Evolutionary conservation across 1,140 invertebrate genomes (phyloP).

Genomic region (Habropoda laboriosa): DNA sequence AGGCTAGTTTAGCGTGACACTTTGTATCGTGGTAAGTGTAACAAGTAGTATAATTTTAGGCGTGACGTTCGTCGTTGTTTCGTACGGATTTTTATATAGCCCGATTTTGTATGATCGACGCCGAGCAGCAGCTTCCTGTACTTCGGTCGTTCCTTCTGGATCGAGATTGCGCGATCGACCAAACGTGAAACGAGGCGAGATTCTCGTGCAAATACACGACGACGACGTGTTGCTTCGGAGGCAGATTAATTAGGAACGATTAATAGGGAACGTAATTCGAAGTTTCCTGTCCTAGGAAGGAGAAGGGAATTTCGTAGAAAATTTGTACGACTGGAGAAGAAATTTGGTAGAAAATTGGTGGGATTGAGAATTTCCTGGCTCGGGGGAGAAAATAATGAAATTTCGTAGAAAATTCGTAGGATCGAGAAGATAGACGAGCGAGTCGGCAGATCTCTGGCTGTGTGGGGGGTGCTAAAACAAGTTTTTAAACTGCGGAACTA

Average conservation of each 20-base stretch:
- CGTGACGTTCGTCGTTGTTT: slow-evolving; percentile 56
- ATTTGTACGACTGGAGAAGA: too few species aligned
- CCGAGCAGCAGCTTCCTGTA: slow-evolving; percentile 6
- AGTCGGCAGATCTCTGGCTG: slow-evolving; percentile 47
- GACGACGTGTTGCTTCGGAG: too few species aligned
- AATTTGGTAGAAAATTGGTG: slow-evolving; percentile 1
- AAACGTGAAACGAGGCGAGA: not conserved
- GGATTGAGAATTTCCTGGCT: not conserved
- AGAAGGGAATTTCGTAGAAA: not conserved
- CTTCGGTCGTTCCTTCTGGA: not conserved
- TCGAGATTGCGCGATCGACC: not conserved
- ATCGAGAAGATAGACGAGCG: not conserved
- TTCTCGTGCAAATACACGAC: too few species aligned
- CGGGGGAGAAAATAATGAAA: too few species aligned
- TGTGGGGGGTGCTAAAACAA: slow-evolving; percentile 50
- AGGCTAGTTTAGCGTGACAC: slow-evolving; percentile 51
- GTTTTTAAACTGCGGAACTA: slow-evolving; percentile 63
- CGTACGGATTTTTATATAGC: slow-evolving; percentile 64
- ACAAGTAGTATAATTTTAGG: slow-evolving; percentile 50
- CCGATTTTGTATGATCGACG: slow-evolving; percentile 55
- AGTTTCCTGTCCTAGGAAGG: too few species aligned
- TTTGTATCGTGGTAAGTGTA: slow-evolving; percentile 50
- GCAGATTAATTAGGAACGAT: too few species aligned
- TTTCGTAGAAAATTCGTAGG: not conserved
- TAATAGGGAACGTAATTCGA: too few species aligned